A percentile compares a stretch with the other conserved stretches of the same genome.
Evolutionary conservation across 2,113 vertebrate genomes (phyloP).

Genomic region (Bubo bubo): DNA sequence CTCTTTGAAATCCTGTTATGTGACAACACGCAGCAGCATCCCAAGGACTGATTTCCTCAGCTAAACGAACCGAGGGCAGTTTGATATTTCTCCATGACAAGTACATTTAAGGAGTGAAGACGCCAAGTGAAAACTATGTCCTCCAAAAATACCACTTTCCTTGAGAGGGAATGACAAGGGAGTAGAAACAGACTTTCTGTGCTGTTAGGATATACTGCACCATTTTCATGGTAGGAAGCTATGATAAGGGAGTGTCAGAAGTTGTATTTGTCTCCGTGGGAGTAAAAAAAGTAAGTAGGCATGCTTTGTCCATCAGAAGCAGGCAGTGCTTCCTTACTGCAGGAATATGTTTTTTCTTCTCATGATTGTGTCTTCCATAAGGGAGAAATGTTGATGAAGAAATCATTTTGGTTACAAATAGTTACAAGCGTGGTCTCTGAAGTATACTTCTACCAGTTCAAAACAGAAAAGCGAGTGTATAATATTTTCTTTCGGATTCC

Average conservation of each 20-base stretch:
- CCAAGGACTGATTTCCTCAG: background rate
- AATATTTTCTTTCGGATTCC: background rate
- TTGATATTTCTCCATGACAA: background rate
- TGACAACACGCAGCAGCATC: background rate
- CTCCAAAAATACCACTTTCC: background rate
- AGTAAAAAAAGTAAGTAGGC: background rate
- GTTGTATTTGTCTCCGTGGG: background rate
- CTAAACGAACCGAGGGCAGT: background rate
- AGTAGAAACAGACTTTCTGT: background rate
- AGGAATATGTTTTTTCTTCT: background rate
- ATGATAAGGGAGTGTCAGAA: background rate
- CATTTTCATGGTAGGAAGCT: background rate
- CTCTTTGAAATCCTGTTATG: rapidly evolving
- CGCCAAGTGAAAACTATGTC: background rate
- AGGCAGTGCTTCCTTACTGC: background rate
- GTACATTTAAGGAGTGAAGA: background rate
- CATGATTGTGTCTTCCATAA: background rate
- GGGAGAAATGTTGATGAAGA: background rate
- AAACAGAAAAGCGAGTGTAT: background rate
- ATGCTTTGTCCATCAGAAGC: background rate
- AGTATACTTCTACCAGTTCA: background rate
- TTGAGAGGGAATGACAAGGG: background rate
- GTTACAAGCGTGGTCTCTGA: background rate
- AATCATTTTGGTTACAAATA: background rate
- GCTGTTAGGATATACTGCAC: background rate